Conservation (phyloP, 2,113 vertebrate genomes). For the Amphilophus citrinellus region DNA sequence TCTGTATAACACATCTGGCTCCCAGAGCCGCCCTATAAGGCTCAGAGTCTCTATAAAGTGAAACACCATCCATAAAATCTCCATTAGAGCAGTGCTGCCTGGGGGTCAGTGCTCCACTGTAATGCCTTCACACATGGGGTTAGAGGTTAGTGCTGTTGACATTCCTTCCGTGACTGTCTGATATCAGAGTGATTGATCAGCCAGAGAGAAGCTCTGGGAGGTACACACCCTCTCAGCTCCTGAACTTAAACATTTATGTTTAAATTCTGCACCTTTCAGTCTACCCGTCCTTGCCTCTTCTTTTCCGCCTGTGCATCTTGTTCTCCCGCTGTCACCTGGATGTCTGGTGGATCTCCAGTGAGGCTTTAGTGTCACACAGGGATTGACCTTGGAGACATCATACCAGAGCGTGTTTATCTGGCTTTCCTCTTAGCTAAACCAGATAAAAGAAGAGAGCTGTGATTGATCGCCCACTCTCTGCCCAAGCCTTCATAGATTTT, state of each 20-base stretch:
- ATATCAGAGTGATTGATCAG: conserved; percentile 77
- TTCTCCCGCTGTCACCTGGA: conserved; percentile 47
- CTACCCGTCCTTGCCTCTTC: conserved; percentile 14
- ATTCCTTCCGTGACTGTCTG: conserved; percentile 78
- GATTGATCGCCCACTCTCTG: conserved; percentile 67
- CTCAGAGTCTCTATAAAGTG: conserved; percentile 75
- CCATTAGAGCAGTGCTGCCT: conserved; percentile 77
- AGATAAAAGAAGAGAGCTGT: conserved; percentile 72
- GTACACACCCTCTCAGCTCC: conserved; percentile 56
- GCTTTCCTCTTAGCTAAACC: conserved; percentile 65
- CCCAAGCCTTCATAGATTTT: conserved; percentile 54
- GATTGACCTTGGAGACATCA: conserved; percentile 69
- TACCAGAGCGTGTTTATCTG: conserved; percentile 73
- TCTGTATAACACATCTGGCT: conserved; percentile 74
- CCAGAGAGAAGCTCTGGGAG: conserved; percentile 56
- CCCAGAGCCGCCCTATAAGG: conserved; percentile 64
- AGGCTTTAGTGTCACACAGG: conserved; percentile 57
- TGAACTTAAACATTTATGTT: conserved; percentile 76
- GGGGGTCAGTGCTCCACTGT: conserved; percentile 71
- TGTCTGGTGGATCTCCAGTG: conserved; percentile 61
- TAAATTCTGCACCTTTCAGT: conserved; percentile 31
- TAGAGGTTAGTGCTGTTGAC: conserved; percentile 77
- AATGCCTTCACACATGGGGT: conserved; percentile 74
- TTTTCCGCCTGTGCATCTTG: background rate
- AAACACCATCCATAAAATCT: conserved; percentile 81